Evolutionary conservation across 2,797 vertebrate species (phyloP), one percentile per base, ranked within the genome.

Genomic region (Acropternis orthonyx): DNA sequence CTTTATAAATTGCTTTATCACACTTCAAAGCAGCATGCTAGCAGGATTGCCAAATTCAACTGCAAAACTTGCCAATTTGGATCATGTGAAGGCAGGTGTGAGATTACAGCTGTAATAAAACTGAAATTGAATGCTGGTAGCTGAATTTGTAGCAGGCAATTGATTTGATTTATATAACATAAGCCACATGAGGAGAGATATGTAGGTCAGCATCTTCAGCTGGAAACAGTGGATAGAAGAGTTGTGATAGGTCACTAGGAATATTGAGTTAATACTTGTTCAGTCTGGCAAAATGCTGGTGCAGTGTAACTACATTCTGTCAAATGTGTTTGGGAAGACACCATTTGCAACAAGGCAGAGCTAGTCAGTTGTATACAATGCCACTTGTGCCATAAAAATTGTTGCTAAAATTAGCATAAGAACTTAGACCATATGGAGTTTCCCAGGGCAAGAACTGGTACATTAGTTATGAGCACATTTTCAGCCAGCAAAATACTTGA

Each of bases 81-180:
- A 97, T 92, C 83, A 87, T 96, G 74, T 92, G 79, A 96, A 95
- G 95, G 91, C 30, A 76, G 85, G 87, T 97, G 89, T 96, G 72
- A 94, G 93, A 96, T 96, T 96, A 85, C 83, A 96, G 58, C 46
- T 82, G 92, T 95, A 96, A 93, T 97, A 96, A 96, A 97, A 93
- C 80, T 87, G 93, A 96, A 96, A 96, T 65, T 91, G 96, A 95
- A 94, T 91, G 78, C 87, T 83, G 71, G 72, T 76, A 85, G 76
- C 83, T 95, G 95, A 96, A 96, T 96, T 94, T 97, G 89, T 92
- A 88, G 85, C 69, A 94, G 82, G 92, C 85, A 87, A 36, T 95
- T 95, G 89, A 71, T 94, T 96, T 96, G 96, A 97, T 97, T 97
- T 97, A 96, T 96, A 55, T 83, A 96, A 74, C 69, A 10, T 71